phyloP scores from a whole-genome alignment of 2,888 invertebrate species.

The Cylloceria caligata region DNA sequence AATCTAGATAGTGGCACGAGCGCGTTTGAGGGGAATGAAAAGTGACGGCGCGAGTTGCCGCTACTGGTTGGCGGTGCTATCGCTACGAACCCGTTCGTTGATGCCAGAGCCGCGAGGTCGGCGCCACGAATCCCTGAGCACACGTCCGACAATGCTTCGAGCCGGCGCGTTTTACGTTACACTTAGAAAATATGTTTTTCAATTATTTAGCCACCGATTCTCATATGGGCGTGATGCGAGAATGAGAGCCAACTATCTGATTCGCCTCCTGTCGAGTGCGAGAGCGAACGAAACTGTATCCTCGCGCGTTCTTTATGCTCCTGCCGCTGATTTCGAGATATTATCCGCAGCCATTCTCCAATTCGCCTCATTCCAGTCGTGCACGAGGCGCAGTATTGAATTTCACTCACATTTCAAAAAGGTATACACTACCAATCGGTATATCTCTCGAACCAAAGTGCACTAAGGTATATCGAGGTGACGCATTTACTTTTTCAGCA shows the following conservation, averaged over 20 bases:
- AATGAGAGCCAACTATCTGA: neutral
- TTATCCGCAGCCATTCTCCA: slow-evolving; percentile 25
- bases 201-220: slow-evolving; percentile 42
- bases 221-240: slow-evolving; percentile 6
- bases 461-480: slow-evolving; percentile 31
- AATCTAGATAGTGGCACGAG: slow-evolving; percentile 67
- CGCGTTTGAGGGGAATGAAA: slow-evolving; percentile 60
- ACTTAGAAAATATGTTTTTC: slow-evolving; percentile 21
- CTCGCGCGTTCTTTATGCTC: slow-evolving; percentile 6
- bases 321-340: slow-evolving; percentile 23
- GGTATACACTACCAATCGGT: neutral
- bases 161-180: slow-evolving; percentile 14
- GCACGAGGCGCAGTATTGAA: neutral
- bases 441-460: slow-evolving; percentile 17
- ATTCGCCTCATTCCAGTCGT: neutral
- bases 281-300: slow-evolving; percentile 27
- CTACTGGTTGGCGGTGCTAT: slow-evolving; percentile 19
- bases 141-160: slow-evolving; percentile 3
- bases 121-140: slow-evolving; percentile 14
- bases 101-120: slow-evolving; percentile 8
- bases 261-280: neutral
- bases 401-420: neutral
- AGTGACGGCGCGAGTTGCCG: slow-evolving; percentile 53
- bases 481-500: slow-evolving; percentile 24
- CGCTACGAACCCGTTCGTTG: slow-evolving; percentile 22